Percentiles rank a stretch among this genome's conserved stretches.
Evolutionary conservation across 2,113 vertebrate genomes (phyloP).

Genomic region (Sminthopsis crassicaudata): DNA sequence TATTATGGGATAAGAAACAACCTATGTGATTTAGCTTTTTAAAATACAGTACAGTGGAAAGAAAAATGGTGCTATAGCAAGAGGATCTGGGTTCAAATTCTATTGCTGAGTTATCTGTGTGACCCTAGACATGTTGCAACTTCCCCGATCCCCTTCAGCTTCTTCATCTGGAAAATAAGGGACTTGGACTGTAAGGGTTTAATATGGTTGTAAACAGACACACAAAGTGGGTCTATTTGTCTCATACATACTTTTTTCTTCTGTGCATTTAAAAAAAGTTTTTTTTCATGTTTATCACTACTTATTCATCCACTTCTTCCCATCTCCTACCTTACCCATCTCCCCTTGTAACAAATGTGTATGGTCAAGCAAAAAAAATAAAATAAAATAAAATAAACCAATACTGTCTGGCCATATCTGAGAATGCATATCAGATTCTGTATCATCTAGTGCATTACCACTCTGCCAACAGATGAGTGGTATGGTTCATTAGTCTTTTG

Average conservation of each 20-base stretch:
- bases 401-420: neutral
- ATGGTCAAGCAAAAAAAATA: neutral
- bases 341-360: neutral
- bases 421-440: neutral
- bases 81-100: neutral
- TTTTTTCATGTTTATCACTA: neutral
- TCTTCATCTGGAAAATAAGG: neutral
- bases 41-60: neutral
- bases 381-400: neutral
- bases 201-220: neutral
- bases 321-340: neutral
- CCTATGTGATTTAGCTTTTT: neutral
- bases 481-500: neutral
- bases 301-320: neutral
- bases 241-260: neutral
- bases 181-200: neutral
- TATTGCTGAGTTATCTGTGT: neutral
- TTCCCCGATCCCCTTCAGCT: neutral
- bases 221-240: neutral
- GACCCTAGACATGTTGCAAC: neutral
- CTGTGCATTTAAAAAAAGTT: neutral
- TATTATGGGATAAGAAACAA: neutral
- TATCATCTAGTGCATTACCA: neutral
- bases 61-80: neutral
- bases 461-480: neutral